Evolutionary conservation across 1,140 invertebrate genomes (phyloP).

Genomic region (Leguminivora glycinivorella): DNA sequence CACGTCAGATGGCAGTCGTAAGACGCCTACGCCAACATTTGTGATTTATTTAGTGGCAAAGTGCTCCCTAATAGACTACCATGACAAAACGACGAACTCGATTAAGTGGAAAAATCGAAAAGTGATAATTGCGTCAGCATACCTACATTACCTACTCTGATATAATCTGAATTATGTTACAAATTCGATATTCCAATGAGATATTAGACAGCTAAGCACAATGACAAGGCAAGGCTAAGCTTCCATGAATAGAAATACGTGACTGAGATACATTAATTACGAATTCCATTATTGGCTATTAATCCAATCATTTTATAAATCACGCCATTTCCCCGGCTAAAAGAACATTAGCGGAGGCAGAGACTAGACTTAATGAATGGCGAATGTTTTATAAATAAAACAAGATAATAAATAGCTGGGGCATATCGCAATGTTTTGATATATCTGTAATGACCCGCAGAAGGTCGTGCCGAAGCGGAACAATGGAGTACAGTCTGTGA

Average conservation of each 20-base stretch:
- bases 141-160: too few relatives aligned
- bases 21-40: too few relatives aligned
- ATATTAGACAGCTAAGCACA: slow-evolving; percentile 12
- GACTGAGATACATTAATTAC: slow-evolving; percentile 9
- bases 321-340: slow-evolving; percentile 14
- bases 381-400: neutral
- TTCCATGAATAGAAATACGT: neutral
- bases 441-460: neutral
- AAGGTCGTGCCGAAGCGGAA: neutral
- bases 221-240: slow-evolving; percentile 15
- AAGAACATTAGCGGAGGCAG: neutral
- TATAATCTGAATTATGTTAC: too few relatives aligned
- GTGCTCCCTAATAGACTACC: too few relatives aligned
- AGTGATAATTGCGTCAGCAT: too few relatives aligned
- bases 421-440: neutral
- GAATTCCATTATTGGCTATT: slow-evolving; percentile 1
- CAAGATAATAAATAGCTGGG: neutral
- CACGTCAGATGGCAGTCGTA: too few relatives aligned
- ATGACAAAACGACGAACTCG: too few relatives aligned
- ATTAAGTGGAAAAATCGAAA: too few relatives aligned
- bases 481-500: neutral
- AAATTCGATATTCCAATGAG: too few relatives aligned
- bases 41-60: too few relatives aligned
- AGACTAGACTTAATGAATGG: slow-evolving; percentile 6
- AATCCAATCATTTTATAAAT: slow-evolving; percentile 8